A percentile compares a stretch with the other conserved stretches of the same genome.
phyloP scores from a whole-genome alignment of 2,113 vertebrate species.

The Ibidorhyncha struthersii region DNA sequence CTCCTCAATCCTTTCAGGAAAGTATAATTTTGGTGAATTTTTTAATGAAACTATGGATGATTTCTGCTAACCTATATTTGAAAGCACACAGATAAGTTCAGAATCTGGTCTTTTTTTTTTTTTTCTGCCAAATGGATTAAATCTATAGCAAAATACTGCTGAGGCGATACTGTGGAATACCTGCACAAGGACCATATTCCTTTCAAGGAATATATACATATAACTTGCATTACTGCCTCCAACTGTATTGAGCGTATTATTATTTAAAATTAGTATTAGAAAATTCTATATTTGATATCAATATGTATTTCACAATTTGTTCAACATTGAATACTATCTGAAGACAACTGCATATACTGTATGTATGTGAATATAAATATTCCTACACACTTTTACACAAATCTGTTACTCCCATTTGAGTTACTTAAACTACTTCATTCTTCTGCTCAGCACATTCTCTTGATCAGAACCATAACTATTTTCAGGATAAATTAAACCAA shows the following conservation, averaged over 20 bases:
- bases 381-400: background rate
- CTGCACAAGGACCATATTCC: background rate
- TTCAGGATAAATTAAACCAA: background rate
- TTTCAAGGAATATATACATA: background rate
- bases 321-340: background rate
- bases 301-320: background rate
- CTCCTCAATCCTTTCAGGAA: background rate
- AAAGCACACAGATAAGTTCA: background rate
- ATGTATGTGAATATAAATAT: background rate
- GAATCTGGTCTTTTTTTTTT: background rate
- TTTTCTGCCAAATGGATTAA: background rate
- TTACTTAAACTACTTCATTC: background rate
- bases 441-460: background rate
- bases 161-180: background rate
- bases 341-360: background rate
- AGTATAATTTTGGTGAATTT: background rate
- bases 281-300: background rate
- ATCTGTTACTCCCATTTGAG: background rate
- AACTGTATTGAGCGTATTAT: background rate
- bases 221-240: background rate
- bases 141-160: background rate
- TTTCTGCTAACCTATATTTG: background rate
- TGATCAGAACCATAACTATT: background rate
- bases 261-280: background rate
- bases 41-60: background rate